A percentile compares a stretch with the other conserved stretches of the same genome.
Conservation (phyloP, 1,140 invertebrate genomes). For the Cepaea nemoralis region DNA sequence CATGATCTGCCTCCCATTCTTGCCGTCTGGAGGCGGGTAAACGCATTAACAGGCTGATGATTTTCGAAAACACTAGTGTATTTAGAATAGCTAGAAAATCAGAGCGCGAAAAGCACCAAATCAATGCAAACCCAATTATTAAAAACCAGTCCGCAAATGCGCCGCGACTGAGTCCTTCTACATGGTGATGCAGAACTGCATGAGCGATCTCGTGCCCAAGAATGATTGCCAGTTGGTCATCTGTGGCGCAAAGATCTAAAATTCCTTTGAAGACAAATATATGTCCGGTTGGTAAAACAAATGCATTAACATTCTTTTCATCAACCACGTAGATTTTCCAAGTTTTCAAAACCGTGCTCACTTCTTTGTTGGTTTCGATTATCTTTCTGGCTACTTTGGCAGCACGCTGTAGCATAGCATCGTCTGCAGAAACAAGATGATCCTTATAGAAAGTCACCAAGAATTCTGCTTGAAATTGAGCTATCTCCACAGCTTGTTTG, state of each 20-base stretch:
- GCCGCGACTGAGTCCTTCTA: slow-evolving; percentile 75
- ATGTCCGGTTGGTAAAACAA: slow-evolving; percentile 76
- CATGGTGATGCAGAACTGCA: slow-evolving; percentile 76
- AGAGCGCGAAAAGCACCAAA: slow-evolving; percentile 77
- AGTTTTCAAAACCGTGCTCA: slow-evolving; percentile 69
- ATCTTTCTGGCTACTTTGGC: slow-evolving; percentile 66
- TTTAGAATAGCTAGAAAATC: slow-evolving; percentile 75
- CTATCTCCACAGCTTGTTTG: slow-evolving; percentile 72
- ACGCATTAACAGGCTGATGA: slow-evolving; percentile 68
- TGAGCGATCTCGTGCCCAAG: slow-evolving; percentile 81
- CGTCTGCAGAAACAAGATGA: slow-evolving; percentile 65
- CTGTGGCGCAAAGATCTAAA: slow-evolving; percentile 74
- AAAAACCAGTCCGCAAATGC: slow-evolving; percentile 74
- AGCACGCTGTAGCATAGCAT: slow-evolving; percentile 69
- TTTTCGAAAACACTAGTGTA: slow-evolving; percentile 17
- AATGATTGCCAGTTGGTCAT: slow-evolving; percentile 77
- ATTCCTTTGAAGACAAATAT: slow-evolving; percentile 78
- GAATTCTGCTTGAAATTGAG: slow-evolving; percentile 65
- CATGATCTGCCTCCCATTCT: slow-evolving; percentile 79
- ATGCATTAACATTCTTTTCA: slow-evolving; percentile 73
- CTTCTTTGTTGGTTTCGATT: slow-evolving; percentile 72
- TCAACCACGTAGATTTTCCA: slow-evolving; percentile 75
- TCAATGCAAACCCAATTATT: slow-evolving; percentile 73
- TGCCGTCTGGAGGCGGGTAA: slow-evolving; percentile 76
- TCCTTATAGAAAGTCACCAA: slow-evolving; percentile 62